phyloP scores from a whole-genome alignment of 2,113 vertebrate genomes.

The Urocitellus parryii region DNA sequence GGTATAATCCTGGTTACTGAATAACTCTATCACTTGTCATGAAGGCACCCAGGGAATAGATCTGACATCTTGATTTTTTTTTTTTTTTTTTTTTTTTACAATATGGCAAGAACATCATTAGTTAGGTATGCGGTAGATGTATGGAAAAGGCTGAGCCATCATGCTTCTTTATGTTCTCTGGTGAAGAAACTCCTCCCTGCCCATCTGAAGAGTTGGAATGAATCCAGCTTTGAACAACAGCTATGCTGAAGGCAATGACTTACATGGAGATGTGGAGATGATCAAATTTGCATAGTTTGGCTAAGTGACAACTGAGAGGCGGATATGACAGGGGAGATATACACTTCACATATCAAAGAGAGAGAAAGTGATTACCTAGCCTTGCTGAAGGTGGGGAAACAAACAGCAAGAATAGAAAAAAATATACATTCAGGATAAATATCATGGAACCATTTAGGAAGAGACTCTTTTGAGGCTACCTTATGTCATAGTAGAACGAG shows the following conservation, averaged over 20 bases:
- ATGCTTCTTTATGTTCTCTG: constrained; percentile 17
- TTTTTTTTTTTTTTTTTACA: not conserved
- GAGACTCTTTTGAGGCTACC: not conserved
- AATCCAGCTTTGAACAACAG: constrained; percentile 30
- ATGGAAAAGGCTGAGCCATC: not conserved
- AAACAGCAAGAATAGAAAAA: too few relatives aligned
- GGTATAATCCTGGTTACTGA: not conserved
- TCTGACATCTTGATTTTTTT: not conserved
- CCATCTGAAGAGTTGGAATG: constrained; percentile 62
- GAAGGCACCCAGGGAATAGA: not conserved
- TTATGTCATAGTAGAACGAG: not conserved
- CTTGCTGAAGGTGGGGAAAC: constrained; percentile 1
- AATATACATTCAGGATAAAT: not conserved
- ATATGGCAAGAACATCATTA: not conserved
- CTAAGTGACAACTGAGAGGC: constrained; percentile 65
- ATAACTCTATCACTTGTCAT: not conserved
- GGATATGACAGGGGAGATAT: constrained; percentile 26
- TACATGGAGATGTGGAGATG: not conserved
- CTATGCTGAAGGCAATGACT: constrained; percentile 5
- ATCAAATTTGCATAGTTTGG: constrained; percentile 57
- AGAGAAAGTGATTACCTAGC: not conserved
- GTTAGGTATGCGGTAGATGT: not conserved
- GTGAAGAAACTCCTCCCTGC: not conserved
- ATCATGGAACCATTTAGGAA: not conserved
- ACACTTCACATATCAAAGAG: constrained; percentile 29